Conservation (phyloP, 2,113 vertebrate species). For the Chiloscyllium plagiosum region DNA sequence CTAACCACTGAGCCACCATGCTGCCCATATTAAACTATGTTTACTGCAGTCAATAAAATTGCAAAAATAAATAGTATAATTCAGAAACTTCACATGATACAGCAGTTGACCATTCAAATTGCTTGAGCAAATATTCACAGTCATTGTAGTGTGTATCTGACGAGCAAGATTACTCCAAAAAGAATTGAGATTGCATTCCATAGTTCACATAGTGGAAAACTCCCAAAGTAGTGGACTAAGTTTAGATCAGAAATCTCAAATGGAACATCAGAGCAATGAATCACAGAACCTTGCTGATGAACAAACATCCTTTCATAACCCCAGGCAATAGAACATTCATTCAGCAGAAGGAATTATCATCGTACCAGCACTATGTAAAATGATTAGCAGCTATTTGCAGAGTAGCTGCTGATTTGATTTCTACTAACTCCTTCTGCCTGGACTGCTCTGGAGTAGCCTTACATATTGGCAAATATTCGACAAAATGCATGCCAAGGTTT, state of each 20-base stretch:
- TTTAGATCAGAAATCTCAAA: not conserved
- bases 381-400: no score
- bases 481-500: no score
- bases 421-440: no score
- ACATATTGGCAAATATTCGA: no score
- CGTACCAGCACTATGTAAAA: no score
- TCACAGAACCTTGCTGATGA: not conserved
- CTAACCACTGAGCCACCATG: no score
- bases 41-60: not conserved
- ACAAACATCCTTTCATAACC: no score
- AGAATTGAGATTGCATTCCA: not conserved
- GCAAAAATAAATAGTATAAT: not conserved
- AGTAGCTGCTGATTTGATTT: no score
- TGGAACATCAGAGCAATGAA: not conserved
- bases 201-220: not conserved
- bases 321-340: no score
- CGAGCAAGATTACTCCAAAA: not conserved
- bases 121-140: no score
- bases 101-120: not conserved
- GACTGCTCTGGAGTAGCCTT: no score
- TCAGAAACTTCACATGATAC: not conserved
- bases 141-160: not conserved
- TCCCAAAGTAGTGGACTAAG: not conserved
- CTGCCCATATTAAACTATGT: not conserved
- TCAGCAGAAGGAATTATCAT: no score